phyloP scores from a whole-genome alignment of 1,140 invertebrate genomes.

The Seison nebaliae region DNA sequence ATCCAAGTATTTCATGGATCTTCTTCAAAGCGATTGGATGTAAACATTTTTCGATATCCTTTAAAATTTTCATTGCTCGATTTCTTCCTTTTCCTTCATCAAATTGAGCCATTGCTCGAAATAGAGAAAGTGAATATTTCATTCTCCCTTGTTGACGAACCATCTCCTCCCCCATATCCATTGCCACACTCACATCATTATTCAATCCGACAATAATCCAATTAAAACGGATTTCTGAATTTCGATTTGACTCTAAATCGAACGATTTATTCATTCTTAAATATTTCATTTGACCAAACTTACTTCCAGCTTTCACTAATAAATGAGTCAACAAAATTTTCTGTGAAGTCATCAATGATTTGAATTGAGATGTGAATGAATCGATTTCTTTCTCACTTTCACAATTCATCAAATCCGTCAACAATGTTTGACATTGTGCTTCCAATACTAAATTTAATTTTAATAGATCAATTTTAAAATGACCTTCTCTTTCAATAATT shows the following conservation, averaged over 20 bases:
- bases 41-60: background rate
- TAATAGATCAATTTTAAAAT: no score
- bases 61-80: conserved; percentile 9
- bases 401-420: no score
- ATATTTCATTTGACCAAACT: conserved; percentile 1
- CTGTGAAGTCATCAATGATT: background rate
- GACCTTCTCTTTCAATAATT: conserved; percentile 3
- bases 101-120: no score
- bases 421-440: no score
- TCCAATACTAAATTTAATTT: no score
- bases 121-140: conserved; percentile 10
- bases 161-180: conserved; percentile 3
- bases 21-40: background rate
- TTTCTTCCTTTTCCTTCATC: no score
- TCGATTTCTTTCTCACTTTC: no score
- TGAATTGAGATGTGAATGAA: background rate
- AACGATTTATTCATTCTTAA: conserved; percentile 4
- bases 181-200: conserved; percentile 1
- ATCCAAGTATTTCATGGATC: conserved; percentile 6
- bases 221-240: conserved; percentile 11
- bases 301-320: conserved; percentile 7
- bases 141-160: conserved; percentile 8
- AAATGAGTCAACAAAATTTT: conserved; percentile 1
- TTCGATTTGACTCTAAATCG: conserved; percentile 6
- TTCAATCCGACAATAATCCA: conserved; percentile 8